phyloP scores from a whole-genome alignment of 92 coral and sea anemone species.

The Diadumene lineata region DNA sequence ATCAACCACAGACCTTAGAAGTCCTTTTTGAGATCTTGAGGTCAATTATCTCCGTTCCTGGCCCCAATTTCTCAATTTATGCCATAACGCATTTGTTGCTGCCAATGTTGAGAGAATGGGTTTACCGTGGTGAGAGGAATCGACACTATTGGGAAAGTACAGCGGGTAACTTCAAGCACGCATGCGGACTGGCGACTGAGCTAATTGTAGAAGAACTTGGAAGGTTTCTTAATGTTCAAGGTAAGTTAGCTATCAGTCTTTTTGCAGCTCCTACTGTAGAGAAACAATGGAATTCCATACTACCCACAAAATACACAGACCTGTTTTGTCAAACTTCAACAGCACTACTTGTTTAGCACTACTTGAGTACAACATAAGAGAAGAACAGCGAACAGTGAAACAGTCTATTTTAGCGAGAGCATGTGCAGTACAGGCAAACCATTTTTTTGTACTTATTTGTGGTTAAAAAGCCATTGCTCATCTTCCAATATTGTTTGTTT shows the following conservation, averaged over 20 bases:
- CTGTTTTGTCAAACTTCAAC: too few species aligned
- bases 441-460: too few species aligned
- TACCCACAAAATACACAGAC: too few species aligned
- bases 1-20: constrained; percentile 97
- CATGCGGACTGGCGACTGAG: constrained; percentile 98
- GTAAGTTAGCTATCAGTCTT: constrained; percentile 34
- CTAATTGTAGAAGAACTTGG: constrained; percentile 90
- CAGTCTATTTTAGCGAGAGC: too few species aligned
- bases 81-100: constrained; percentile 84
- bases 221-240: constrained; percentile 91
- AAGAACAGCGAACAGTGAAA: too few species aligned
- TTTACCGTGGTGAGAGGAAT: constrained; percentile 88
- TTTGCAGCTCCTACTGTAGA: not conserved
- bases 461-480: too few species aligned
- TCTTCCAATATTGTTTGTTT: too few species aligned
- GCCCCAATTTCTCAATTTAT: constrained; percentile 93
- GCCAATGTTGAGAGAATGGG: constrained; percentile 96
- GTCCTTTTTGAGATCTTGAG: constrained; percentile 90
- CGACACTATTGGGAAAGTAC: constrained; percentile 95
- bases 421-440: too few species aligned
- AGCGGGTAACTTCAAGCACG: constrained; percentile 98
- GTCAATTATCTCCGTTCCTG: constrained; percentile 90
- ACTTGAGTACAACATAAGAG: too few species aligned
- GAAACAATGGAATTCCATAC: too few species aligned
- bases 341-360: too few species aligned